Evolutionary conservation across 2,113 vertebrate species (phyloP).

Genomic region (Phaethornis superciliosus): DNA sequence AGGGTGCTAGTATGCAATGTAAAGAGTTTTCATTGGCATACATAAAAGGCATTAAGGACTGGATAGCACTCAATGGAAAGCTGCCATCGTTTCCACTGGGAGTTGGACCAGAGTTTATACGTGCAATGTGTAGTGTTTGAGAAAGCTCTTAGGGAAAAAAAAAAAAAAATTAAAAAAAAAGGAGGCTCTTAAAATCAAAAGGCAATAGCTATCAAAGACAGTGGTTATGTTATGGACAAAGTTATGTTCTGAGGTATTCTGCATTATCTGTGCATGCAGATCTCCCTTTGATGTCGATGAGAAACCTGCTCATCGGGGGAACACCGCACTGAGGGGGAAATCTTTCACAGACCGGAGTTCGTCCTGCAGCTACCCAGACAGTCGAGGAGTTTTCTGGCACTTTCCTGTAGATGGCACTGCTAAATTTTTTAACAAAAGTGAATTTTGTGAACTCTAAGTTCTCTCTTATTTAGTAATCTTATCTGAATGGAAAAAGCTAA

Average conservation of each 20-base stretch:
- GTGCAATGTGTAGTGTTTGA: not conserved
- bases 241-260: slow-evolving; percentile 30
- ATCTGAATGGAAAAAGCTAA: slow-evolving; percentile 8
- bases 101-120: not conserved
- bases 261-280: slow-evolving; percentile 33
- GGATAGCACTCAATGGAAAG: slow-evolving; percentile 19
- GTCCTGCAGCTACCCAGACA: not conserved
- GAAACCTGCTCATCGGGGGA: slow-evolving; percentile 16
- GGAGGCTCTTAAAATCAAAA: slow-evolving; percentile 17
- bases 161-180: not conserved
- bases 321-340: not conserved
- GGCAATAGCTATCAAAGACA: slow-evolving; percentile 44
- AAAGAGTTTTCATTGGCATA: slow-evolving; percentile 58
- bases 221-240: slow-evolving; percentile 52
- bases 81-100: slow-evolving; percentile 32
- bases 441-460: not conserved
- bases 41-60: slow-evolving; percentile 51
- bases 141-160: not conserved
- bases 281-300: slow-evolving; percentile 54
- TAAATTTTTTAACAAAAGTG: slow-evolving; percentile 57
- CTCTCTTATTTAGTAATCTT: not conserved
- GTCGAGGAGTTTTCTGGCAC: not conserved
- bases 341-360: not conserved
- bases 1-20: slow-evolving; percentile 52
- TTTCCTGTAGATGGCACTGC: slow-evolving; percentile 72